phyloP scores from a whole-genome alignment of 1,140 invertebrate genomes.

The Trinorchestia longiramus region DNA sequence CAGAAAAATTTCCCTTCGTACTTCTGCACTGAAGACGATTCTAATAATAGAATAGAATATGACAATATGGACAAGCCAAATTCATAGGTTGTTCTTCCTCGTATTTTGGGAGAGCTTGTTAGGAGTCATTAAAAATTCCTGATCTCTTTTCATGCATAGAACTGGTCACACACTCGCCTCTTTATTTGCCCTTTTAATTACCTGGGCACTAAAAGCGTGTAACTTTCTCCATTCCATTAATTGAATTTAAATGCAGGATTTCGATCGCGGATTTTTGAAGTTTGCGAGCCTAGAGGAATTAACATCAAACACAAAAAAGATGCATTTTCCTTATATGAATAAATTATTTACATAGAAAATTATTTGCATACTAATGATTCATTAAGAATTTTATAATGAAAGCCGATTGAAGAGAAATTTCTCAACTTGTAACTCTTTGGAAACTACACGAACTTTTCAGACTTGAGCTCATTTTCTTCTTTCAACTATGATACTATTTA shows the following conservation, averaged over 20 bases:
- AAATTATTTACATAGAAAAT: not conserved
- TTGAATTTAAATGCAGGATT: not conserved
- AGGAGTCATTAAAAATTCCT: no score
- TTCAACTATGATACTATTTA: no score
- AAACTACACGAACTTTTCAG: no score
- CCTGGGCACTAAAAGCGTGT: not conserved
- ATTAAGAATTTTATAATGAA: not conserved
- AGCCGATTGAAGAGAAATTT: no score
- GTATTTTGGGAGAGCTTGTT: no score
- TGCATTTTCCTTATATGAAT: not conserved
- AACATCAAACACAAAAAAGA: not conserved
- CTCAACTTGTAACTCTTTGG: no score
- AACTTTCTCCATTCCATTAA: not conserved
- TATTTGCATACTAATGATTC: not conserved
- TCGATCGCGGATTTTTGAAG: not conserved
- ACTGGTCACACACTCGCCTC: not conserved
- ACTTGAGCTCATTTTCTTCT: no score
- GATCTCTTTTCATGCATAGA: not conserved
- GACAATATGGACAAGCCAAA: no score
- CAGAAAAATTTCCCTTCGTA: no score
- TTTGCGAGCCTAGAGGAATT: not conserved
- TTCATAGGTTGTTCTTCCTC: no score
- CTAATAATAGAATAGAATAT: no score
- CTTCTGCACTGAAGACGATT: no score
- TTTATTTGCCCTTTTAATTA: not conserved